A percentile compares a stretch with the other conserved stretches of the same genome.
Evolutionary conservation across 2,113 vertebrate species (phyloP).

Genomic region (Pluvialis apricaria): DNA sequence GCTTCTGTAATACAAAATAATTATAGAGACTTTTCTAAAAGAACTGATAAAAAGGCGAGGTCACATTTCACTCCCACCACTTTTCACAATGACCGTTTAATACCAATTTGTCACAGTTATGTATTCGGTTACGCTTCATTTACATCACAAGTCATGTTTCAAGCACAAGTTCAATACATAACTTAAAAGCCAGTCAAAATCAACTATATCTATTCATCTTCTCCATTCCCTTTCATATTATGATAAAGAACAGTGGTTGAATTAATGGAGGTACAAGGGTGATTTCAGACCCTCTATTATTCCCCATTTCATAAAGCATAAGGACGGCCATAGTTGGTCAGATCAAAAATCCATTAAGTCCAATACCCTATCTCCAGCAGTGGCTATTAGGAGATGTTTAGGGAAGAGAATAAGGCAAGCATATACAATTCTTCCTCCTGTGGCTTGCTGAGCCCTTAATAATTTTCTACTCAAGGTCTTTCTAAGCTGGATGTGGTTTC

Average conservation of each 20-base stretch:
- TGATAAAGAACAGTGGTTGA: not conserved
- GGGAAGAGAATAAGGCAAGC: not conserved
- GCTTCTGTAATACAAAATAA: not conserved
- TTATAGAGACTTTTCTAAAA: not conserved
- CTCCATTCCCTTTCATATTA: not conserved
- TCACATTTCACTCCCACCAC: slow-evolving; percentile 7
- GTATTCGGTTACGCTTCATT: slow-evolving; percentile 14
- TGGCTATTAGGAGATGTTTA: not conserved
- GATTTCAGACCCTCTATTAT: not conserved
- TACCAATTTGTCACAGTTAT: slow-evolving; percentile 14
- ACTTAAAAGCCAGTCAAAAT: slow-evolving; percentile 15
- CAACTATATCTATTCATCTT: not conserved
- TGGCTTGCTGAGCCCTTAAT: not conserved
- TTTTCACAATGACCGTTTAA: not conserved
- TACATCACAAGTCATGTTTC: slow-evolving; percentile 14
- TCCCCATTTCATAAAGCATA: not conserved
- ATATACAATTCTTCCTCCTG: not conserved
- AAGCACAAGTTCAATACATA: slow-evolving; percentile 4
- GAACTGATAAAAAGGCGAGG: not conserved
- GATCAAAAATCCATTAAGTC: not conserved
- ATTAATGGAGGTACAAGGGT: not conserved
- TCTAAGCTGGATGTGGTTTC: not conserved
- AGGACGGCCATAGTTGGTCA: not conserved
- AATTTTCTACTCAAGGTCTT: not conserved
- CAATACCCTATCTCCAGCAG: not conserved